Percentiles rank a stretch among this genome's conserved stretches.
phyloP scores from a whole-genome alignment of 2,113 vertebrate genomes.

The Microtus ochrogaster region DNA sequence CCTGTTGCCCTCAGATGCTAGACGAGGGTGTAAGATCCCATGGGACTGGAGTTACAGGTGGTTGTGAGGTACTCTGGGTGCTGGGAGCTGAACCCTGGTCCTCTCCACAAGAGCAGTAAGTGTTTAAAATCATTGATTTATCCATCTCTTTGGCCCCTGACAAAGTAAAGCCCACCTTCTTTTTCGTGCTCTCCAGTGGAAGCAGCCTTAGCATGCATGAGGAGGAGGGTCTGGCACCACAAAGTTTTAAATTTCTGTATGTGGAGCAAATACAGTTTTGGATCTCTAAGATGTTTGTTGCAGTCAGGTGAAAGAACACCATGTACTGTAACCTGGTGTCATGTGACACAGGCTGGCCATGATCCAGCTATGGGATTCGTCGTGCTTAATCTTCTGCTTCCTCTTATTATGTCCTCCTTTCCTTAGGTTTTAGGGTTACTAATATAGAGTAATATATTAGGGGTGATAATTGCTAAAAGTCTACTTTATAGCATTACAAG shows the following conservation, averaged over 20 bases:
- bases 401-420: slow-evolving; percentile 13
- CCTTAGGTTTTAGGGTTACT: slow-evolving; percentile 26
- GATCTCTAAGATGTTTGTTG: slow-evolving; percentile 25
- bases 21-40: background rate
- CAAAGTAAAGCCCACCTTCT: background rate
- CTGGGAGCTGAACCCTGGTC: background rate
- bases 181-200: background rate
- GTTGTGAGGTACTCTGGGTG: background rate
- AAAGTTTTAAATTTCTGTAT: background rate
- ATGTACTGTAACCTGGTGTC: background rate
- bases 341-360: background rate
- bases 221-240: too few species aligned
- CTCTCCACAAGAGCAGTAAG: background rate
- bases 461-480: slow-evolving; percentile 25
- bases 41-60: background rate
- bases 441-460: background rate
- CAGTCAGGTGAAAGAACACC: slow-evolving; percentile 21
- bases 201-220: background rate
- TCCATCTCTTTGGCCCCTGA: background rate
- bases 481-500: slow-evolving; percentile 18
- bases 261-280: slow-evolving; percentile 6
- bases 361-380: background rate
- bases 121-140: background rate
- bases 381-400: background rate
- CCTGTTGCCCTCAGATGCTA: background rate